Base-by-base conservation (phyloP, 2,888 invertebrate species). In the Abrostola tripartita region DNA sequence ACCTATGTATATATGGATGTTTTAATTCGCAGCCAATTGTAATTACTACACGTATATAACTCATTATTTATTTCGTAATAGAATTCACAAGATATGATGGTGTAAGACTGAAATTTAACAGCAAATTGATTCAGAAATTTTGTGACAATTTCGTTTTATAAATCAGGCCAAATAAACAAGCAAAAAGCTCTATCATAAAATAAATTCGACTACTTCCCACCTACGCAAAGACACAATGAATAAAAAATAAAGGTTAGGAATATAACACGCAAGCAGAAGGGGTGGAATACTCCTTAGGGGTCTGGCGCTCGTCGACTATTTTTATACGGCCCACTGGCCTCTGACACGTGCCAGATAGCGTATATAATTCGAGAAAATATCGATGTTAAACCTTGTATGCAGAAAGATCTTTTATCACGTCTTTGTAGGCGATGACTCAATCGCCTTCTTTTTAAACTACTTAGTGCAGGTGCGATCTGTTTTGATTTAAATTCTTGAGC, bases 181-280 rank as follows among this genome's bases (percentile, higher is more conserved):
- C 0, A 12, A 51, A 70, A 41, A 50, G 24, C 44, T 47, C 24
- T 24, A 37, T 0, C 38, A 42, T 12, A 61, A 55, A 71, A 61
- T 49, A 54, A 66, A 58, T 50, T 41, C 42, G 49, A 53, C 37
- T 9, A 44, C 49, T 36, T 36, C 47, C 49, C 38, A 51, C 62
- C 63, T 42, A 41, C 53, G 61, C 44, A 61, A 37, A 10, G 66
- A 61, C 55, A 49, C 61, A 55, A 68, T 78, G 78, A 76, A 76
- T 76, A 78, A 71, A 67, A 74, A 69, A 77, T 71, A 64, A 62
- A 67, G 62, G 65, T 62, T 69, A 51, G 57, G 58, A 74, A 74
- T 64, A 66, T 72, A 75, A 64, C 61, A 55, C 56, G 65, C 61
- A 58, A 54, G 68, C 42, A 54, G 58, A 52, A 49, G 14, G 37